Base-by-base conservation (phyloP, 2,797 vertebrate species). In the Taenioides sp. region DNA sequence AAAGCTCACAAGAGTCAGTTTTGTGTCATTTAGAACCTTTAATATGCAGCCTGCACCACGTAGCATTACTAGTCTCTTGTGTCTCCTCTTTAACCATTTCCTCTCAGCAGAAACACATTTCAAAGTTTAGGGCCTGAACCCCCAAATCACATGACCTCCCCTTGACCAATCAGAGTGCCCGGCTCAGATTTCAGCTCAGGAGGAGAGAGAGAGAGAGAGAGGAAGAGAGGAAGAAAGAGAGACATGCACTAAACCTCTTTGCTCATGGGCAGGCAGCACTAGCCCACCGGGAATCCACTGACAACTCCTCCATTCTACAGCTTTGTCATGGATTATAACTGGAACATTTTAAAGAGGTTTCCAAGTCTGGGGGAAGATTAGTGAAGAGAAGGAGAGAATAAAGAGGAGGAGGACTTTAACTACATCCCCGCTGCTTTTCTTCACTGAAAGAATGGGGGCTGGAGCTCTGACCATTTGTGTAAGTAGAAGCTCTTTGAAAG, bases 391-490 rank as follows among this genome's bases (percentile, higher is more conserved):
- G 63, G 71, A 70, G 70, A 63, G 37, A 50, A 84, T 69, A 75
- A 88, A 76, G 63, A 81, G 75, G 18, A 84, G 76, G 80, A 77
- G 67, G 71, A 86, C 31, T 82, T 75, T 67, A 79, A 64, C 74
- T 84, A 85, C 90, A 88, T 89, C 92, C 72, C 77, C 86, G 73
- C 78, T 86, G 75, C 78, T 54, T 84, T 89, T 92, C 89, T 82
- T 83, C 87, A 67, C 75, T 77, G 76, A 80, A 75, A 92, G 86
- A 88, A 97, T 98, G 96, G 96, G 96, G 91, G 96, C 96, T 34
- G 96, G 97, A 92, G 96, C 96, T 27, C 89, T 96, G 77, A 93
- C 95, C 92, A 87, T 97, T 90, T 96, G 96, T 93, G 97, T 97
- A 91, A 98, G 96, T 97, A 95, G 47, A 86, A 84, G 71, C 77